phyloP scores from a whole-genome alignment of 2,797 vertebrate species.

The Aldrovandia affinis region DNA sequence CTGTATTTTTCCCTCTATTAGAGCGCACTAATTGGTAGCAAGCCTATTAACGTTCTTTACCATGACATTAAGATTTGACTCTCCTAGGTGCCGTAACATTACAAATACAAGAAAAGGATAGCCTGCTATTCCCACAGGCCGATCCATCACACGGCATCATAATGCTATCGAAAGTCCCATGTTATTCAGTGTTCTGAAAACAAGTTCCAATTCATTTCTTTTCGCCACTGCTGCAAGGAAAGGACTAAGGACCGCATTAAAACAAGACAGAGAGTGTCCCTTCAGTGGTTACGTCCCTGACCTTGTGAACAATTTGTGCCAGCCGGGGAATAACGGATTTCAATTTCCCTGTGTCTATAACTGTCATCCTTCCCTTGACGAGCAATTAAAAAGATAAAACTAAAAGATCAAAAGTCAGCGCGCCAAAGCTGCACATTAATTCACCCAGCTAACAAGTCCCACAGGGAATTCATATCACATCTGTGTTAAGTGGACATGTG shows the following conservation, averaged over 20 bases:
- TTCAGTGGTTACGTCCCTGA: slow-evolving; percentile 36
- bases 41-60: neutral
- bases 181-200: neutral
- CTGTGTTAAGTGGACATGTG: slow-evolving; percentile 34
- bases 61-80: no score
- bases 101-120: neutral
- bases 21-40: neutral
- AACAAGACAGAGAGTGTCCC: slow-evolving; percentile 14
- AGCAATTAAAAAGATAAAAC: slow-evolving; percentile 62
- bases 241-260: neutral
- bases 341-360: slow-evolving; percentile 51
- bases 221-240: neutral
- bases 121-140: neutral
- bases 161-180: neutral
- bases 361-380: slow-evolving; percentile 53
- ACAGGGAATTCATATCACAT: slow-evolving; percentile 55
- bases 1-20: neutral
- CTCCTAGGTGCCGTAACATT: neutral
- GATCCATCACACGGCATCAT: neutral
- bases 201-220: neutral
- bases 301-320: slow-evolving; percentile 53
- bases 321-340: slow-evolving; percentile 51
- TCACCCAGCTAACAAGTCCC: slow-evolving; percentile 55
- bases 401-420: slow-evolving; percentile 60
- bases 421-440: slow-evolving; percentile 55